phyloP scores from a whole-genome alignment of 2,113 vertebrate species.

The Dipodomys merriami region DNA sequence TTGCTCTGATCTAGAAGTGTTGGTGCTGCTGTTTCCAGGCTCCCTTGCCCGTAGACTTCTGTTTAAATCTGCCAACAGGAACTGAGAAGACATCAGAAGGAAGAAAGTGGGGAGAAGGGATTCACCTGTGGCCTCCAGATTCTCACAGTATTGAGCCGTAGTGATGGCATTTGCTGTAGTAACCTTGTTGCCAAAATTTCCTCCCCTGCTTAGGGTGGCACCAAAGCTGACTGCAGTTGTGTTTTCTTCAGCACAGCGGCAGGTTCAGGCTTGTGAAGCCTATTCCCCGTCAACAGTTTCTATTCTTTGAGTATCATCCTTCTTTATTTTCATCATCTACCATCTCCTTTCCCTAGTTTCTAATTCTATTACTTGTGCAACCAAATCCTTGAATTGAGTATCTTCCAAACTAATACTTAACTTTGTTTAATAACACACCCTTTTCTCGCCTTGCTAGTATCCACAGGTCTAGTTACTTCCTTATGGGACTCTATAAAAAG shows the following conservation, averaged over 20 bases:
- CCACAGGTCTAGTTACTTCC: conserved; percentile 1
- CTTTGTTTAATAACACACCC: background rate
- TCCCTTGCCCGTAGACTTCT: background rate
- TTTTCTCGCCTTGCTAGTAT: background rate
- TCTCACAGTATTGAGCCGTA: background rate
- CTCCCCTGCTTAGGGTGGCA: background rate
- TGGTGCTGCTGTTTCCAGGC: background rate
- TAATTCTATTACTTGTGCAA: background rate
- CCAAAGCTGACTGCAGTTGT: too few species aligned
- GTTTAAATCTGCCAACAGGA: background rate
- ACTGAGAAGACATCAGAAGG: background rate
- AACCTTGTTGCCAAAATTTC: background rate
- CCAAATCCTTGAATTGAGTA: conserved; percentile 5
- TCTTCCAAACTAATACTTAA: background rate
- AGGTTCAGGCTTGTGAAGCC: background rate
- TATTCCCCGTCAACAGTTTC: background rate
- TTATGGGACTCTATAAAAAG: background rate
- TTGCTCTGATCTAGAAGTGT: background rate
- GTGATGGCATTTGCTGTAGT: background rate
- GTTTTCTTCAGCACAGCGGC: background rate
- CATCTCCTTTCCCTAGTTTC: background rate
- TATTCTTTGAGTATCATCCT: background rate
- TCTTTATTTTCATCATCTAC: background rate
- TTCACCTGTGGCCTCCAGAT: background rate
- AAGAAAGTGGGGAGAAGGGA: background rate